These are phyloP conservation scores for Bambusicola thoracicus DNA, from an alignment of 2,113 vertebrate genomes.

Conservation along the genomic window DNA sequence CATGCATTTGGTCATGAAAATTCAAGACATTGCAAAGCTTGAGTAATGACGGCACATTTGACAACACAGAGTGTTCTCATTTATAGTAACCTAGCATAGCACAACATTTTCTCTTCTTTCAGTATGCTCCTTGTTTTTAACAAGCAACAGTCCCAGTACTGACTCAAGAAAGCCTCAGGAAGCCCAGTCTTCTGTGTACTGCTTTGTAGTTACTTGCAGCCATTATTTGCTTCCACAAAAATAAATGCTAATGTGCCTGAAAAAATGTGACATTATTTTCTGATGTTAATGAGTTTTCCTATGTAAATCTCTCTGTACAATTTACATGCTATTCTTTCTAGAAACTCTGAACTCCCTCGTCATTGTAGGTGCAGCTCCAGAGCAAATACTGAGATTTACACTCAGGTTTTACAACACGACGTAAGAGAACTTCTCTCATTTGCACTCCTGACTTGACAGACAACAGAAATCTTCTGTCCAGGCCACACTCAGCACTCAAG, in stretches of 20 bases:
- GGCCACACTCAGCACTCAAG: background rate
- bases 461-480: background rate
- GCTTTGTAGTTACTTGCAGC: background rate
- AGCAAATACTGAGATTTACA: slow-evolving; percentile 9
- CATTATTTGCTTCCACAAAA: slow-evolving; percentile 15
- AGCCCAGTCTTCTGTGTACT: slow-evolving; percentile 1
- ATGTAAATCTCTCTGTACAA: background rate
- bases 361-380: slow-evolving; percentile 7
- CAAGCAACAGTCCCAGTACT: background rate
- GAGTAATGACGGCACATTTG: background rate
- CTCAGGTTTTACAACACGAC: background rate
- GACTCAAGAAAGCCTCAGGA: background rate
- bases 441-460: background rate
- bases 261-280: slow-evolving; percentile 25
- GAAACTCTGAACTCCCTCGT: background rate
- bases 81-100: background rate
- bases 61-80: background rate
- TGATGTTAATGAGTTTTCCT: background rate
- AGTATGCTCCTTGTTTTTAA: background rate
- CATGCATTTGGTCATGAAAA: background rate
- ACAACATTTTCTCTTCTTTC: background rate
- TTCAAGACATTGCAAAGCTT: background rate
- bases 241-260: background rate
- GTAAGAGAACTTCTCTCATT: background rate
- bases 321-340: slow-evolving; percentile 3